Conservation (phyloP, 2,113 vertebrate genomes). For the Misgurnus mizolepis region DNA sequence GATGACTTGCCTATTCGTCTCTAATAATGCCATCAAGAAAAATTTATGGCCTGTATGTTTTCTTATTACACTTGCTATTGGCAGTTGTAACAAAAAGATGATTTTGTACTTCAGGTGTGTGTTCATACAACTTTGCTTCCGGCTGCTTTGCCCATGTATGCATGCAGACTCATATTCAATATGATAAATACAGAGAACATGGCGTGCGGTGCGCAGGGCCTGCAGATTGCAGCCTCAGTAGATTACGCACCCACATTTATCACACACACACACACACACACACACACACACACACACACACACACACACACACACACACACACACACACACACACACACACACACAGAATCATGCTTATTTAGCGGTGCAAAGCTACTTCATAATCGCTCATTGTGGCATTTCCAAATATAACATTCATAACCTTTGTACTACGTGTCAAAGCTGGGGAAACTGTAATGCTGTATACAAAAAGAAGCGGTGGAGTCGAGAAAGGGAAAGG, state of each 20-base stretch:
- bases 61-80: too few species aligned
- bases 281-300: constrained; percentile 14
- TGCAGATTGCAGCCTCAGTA: constrained; percentile 41
- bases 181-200: neutral
- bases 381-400: constrained; percentile 57
- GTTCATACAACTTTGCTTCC: neutral
- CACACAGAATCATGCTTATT: constrained; percentile 47
- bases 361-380: constrained; percentile 46
- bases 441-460: neutral
- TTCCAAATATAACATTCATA: constrained; percentile 55
- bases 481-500: neutral
- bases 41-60: too few species aligned
- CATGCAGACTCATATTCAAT: neutral
- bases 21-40: too few species aligned
- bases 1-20: too few species aligned
- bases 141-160: neutral
- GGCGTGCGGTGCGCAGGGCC: neutral
- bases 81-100: too few species aligned
- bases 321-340: constrained; percentile 35
- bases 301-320: constrained; percentile 43
- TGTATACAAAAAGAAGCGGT: neutral
- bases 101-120: neutral
- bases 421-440: constrained; percentile 27
- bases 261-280: constrained; percentile 35
- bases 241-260: constrained; percentile 53